Evolutionary conservation across 2,113 vertebrate genomes (phyloP), one percentile per base, ranked within the genome.

Genomic region (Aix galericulata): DNA sequence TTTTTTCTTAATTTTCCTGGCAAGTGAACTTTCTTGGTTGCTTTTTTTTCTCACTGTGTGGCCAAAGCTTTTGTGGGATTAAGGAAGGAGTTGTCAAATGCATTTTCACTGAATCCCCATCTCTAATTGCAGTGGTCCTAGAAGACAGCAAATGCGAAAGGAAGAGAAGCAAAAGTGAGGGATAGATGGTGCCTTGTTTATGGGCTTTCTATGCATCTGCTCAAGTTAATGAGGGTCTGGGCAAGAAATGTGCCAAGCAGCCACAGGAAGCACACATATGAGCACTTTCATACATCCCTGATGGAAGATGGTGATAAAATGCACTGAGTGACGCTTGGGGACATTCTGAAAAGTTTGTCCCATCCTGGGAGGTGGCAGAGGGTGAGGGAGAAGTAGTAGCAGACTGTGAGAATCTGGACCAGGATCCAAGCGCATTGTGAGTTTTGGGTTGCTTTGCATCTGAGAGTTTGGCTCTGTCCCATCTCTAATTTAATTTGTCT

Each of bases 401-500:
- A 64, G 66, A 31, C 86, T 94, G 74, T 94, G 95, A 89, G 95
- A 97, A 94, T 79, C 62, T 93, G 86, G 66, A 95, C 53, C 18
- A 18, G 50, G 44, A 73, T 82, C 83, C 77, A 87, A 92, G 79
- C 2, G 27, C 55, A 63, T 93, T 89, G 66, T 93, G 81, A 92
- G 44, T 40, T 89, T 86, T 82, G 69, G 76, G 69, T 84, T 66
- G 90, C 2, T 94, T 93, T 66, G 76, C 90, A 64, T 68, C 76
- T 81, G 71, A 64, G 69, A 93, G 55, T 84, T 88, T 96, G 95
- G 95, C 93, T 85, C 31, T 66, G 83, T 38, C 83, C 93, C 93
- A 91, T 79, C 62, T 84, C 88, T 94, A 79, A 85, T 94, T 94
- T 94, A 92, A 86, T 93, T 93, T 97, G 71, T 67, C 89, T 95